Percentiles rank a stretch among this genome's conserved stretches.
Evolutionary conservation across 2,113 vertebrate genomes (phyloP).

Genomic region (Grus americana): DNA sequence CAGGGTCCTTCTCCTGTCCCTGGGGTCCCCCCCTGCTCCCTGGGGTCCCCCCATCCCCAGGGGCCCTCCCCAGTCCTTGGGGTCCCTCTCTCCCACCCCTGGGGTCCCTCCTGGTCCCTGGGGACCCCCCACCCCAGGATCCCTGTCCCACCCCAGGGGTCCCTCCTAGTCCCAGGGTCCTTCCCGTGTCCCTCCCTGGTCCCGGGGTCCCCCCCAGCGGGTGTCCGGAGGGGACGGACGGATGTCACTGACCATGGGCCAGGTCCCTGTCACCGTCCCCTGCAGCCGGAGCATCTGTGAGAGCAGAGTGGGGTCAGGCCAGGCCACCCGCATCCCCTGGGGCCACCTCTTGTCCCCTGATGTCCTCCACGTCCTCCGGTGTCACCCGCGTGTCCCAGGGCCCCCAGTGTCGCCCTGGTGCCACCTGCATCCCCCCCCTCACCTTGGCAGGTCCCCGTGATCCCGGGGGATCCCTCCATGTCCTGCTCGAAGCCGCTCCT

Average conservation of each 20-base stretch:
- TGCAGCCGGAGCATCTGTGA: neutral
- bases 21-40: too few species aligned
- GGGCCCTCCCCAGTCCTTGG: too few species aligned
- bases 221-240: accelerated
- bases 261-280: neutral
- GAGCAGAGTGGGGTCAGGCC: accelerated
- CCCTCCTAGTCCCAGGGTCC: neutral
- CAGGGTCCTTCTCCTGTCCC: neutral
- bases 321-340: accelerated
- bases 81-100: neutral
- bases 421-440: neutral
- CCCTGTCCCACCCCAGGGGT: neutral
- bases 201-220: neutral
- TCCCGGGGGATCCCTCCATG: neutral
- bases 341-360: neutral
- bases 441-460: neutral
- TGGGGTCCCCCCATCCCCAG: too few species aligned
- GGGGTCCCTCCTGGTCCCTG: neutral
- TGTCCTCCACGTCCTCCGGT: neutral
- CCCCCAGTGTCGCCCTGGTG: neutral
- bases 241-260: constrained; percentile 9
- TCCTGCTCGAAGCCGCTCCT: constrained; percentile 34
- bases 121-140: neutral
- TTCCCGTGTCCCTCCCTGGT: neutral
- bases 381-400: neutral